These are phyloP conservation scores for Poecilobothrus nobilitatus DNA, from an alignment of 2,888 invertebrate genomes.

Conservation along the genomic window DNA sequence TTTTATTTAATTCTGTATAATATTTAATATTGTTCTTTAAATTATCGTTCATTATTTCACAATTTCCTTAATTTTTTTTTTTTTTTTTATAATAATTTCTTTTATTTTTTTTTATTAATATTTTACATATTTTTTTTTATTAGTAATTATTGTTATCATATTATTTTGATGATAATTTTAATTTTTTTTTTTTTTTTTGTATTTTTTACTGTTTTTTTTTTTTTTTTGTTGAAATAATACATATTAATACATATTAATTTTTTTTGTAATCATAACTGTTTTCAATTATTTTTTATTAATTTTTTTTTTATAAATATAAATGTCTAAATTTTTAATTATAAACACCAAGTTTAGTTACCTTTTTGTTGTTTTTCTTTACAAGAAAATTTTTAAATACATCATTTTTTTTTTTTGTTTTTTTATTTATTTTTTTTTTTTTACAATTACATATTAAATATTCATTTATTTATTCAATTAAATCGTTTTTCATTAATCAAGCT, in stretches of 20 bases:
- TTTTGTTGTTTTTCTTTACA: background rate
- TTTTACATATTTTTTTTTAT: background rate
- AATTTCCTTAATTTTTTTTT: background rate
- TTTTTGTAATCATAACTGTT: background rate
- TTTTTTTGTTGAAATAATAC: background rate
- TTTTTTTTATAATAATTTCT: background rate
- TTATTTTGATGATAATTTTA: background rate
- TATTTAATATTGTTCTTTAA: background rate
- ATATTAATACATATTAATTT: background rate
- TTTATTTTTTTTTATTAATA: background rate
- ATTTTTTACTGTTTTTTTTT: too few species aligned
- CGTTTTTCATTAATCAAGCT: background rate
- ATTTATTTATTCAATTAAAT: background rate
- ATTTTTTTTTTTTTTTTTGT: background rate
- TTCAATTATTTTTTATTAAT: background rate
- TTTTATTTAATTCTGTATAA: background rate
- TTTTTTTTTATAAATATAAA: background rate
- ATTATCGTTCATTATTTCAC: background rate
- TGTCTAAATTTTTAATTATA: background rate
- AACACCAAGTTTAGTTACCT: constrained; percentile 1
- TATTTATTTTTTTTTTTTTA: background rate
- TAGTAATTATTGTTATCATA: background rate
- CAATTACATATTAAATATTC: too few species aligned
- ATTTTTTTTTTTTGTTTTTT: background rate
- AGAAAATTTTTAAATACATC: background rate